Conservation (phyloP, 2,888 invertebrate genomes). For the Drosophila picticornis region DNA sequence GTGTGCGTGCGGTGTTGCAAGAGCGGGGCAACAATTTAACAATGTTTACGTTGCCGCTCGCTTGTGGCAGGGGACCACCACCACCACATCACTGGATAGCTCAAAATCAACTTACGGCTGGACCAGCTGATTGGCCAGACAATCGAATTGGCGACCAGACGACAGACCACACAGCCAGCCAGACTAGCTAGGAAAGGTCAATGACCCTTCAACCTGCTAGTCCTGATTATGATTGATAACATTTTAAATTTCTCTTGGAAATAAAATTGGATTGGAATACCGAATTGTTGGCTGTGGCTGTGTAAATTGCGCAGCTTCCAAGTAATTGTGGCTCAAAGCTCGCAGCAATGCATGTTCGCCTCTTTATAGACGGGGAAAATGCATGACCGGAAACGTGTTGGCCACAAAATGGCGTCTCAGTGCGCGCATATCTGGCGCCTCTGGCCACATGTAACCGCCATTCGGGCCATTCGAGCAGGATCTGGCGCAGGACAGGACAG, state of each 20-base stretch:
- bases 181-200: too few species aligned
- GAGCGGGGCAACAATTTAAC: constrained; percentile 24
- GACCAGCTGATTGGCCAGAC: constrained; percentile 3
- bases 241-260: too few species aligned
- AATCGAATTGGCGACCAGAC: not conserved
- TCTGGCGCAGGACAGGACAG: constrained; percentile 33
- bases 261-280: not conserved
- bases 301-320: not conserved
- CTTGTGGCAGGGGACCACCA: constrained; percentile 13
- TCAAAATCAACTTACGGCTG: constrained; percentile 31
- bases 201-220: not conserved
- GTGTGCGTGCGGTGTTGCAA: constrained; percentile 9
- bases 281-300: not conserved
- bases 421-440: constrained; percentile 32
- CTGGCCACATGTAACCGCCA: constrained; percentile 23
- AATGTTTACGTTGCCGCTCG: constrained; percentile 45
- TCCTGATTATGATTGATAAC: not conserved
- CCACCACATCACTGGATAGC: constrained; percentile 33
- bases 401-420: constrained; percentile 54
- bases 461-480: constrained; percentile 31
- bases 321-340: not conserved
- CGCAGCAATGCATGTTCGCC: not conserved
- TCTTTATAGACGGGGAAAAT: constrained; percentile 22
- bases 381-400: constrained; percentile 54
- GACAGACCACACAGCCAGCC: not conserved